phyloP scores from a whole-genome alignment of 1,140 invertebrate genomes.

The Caenorhabditis briggsae region DNA sequence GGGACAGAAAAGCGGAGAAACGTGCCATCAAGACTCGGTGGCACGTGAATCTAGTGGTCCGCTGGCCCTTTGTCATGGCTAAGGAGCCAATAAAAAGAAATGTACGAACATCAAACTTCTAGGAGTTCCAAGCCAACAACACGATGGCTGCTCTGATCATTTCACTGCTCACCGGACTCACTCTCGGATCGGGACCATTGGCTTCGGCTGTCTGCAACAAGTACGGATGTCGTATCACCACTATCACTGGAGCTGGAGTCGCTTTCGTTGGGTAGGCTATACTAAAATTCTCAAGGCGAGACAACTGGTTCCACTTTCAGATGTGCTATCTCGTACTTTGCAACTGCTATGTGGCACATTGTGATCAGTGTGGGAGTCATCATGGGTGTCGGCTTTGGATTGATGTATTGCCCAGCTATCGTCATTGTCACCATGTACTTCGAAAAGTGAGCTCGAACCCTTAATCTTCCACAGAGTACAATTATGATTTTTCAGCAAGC shows the following conservation, averaged over 20 bases:
- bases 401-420: slow-evolving; percentile 91
- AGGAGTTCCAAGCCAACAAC: slow-evolving; percentile 84
- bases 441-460: slow-evolving; percentile 81
- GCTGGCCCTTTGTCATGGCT: neutral
- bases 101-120: neutral
- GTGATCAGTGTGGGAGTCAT: slow-evolving; percentile 89
- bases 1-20: neutral
- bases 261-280: slow-evolving; percentile 81
- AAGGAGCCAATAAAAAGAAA: neutral
- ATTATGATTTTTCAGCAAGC: slow-evolving; percentile 79
- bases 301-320: slow-evolving; percentile 53
- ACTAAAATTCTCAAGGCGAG: neutral
- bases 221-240: slow-evolving; percentile 90
- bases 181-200: slow-evolving; percentile 86
- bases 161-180: slow-evolving; percentile 85
- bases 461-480: neutral
- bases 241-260: slow-evolving; percentile 87
- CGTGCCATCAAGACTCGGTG: neutral
- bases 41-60: slow-evolving; percentile 27
- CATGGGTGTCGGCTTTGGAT: slow-evolving; percentile 85
- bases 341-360: slow-evolving; percentile 83
- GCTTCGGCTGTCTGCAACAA: slow-evolving; percentile 92
- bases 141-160: slow-evolving; percentile 88
- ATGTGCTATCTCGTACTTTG: slow-evolving; percentile 79
- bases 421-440: slow-evolving; percentile 93